Evolutionary conservation across 2,888 invertebrate genomes (phyloP).

Genomic region (Amaurobius ferox): DNA sequence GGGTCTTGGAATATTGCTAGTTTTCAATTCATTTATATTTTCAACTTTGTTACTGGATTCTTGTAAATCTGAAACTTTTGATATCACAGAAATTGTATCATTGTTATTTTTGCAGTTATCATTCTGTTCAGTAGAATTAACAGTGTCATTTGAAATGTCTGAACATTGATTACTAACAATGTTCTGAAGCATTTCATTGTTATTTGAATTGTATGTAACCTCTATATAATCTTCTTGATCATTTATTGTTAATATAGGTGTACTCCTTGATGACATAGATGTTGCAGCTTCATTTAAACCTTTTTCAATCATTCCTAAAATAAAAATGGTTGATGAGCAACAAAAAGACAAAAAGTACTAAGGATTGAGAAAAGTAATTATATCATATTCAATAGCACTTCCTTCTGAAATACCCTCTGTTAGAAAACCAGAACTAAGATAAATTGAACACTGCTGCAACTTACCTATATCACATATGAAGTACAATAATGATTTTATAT

Average conservation of each 20-base stretch:
- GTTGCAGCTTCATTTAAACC: slow-evolving; percentile 90
- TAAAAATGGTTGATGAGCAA: not conserved
- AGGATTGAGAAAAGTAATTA: too few relatives aligned
- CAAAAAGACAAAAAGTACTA: too few relatives aligned
- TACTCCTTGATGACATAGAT: slow-evolving; percentile 81
- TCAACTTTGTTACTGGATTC: slow-evolving; percentile 25
- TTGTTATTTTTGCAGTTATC: slow-evolving; percentile 22
- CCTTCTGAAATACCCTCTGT: too few relatives aligned
- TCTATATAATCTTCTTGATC: slow-evolving; percentile 68
- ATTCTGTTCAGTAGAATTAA: not conserved
- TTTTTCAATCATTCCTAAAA: slow-evolving; percentile 85
- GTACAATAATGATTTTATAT: too few relatives aligned
- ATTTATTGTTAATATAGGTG: slow-evolving; percentile 49
- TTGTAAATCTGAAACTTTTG: slow-evolving; percentile 1
- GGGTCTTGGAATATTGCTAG: slow-evolving; percentile 32
- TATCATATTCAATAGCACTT: too few relatives aligned
- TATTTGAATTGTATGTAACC: slow-evolving; percentile 54
- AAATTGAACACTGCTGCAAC: too few relatives aligned
- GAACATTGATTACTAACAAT: slow-evolving; percentile 18
- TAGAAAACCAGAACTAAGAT: too few relatives aligned
- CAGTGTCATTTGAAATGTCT: slow-evolving; percentile 1
- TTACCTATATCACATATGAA: too few relatives aligned
- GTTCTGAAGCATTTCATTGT: slow-evolving; percentile 37
- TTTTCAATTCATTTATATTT: slow-evolving; percentile 34
- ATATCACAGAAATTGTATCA: slow-evolving; percentile 29